Conservation (phyloP, 2,888 invertebrate genomes). For the Leptarthrus brevirostris region DNA sequence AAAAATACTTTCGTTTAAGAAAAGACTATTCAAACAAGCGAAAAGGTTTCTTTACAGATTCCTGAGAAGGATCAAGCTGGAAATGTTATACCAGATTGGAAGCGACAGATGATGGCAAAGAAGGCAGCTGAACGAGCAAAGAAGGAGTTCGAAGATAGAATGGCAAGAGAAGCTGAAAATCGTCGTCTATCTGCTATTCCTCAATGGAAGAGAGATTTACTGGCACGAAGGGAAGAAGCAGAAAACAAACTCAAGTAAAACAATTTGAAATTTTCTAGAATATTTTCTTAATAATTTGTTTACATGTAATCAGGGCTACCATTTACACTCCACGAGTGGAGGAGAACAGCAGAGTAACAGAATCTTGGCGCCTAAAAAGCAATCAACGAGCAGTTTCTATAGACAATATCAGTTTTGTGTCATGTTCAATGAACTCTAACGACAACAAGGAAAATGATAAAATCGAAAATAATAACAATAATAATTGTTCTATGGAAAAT, state of each 20-base stretch:
- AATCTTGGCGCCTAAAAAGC: conserved; percentile 68
- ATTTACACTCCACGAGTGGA: conserved; percentile 79
- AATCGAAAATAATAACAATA: conserved; percentile 51
- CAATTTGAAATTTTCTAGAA: conserved; percentile 54
- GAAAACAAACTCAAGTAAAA: conserved; percentile 81
- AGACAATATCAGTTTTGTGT: conserved; percentile 71
- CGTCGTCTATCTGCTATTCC: conserved; percentile 88
- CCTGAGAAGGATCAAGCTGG: conserved; percentile 91
- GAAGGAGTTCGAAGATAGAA: conserved; percentile 88
- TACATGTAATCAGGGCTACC: conserved; percentile 68
- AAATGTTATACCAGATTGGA: conserved; percentile 93
- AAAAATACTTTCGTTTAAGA: conserved; percentile 11
- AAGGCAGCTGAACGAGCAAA: conserved; percentile 94
- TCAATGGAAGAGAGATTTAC: conserved; percentile 91
- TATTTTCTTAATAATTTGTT: conserved; percentile 24
- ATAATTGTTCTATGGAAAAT: conserved; percentile 57
- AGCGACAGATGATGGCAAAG: conserved; percentile 93
- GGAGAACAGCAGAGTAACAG: conserved; percentile 69
- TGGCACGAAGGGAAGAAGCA: conserved; percentile 83
- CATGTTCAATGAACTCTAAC: conserved; percentile 60
- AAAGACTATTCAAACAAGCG: conserved; percentile 30
- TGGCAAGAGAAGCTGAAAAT: conserved; percentile 85
- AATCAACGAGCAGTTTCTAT: conserved; percentile 72
- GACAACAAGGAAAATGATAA: conserved; percentile 59
- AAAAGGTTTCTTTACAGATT: conserved; percentile 71